Percentiles rank a stretch among this genome's conserved stretches.
phyloP scores from a whole-genome alignment of 2,797 vertebrate genomes.

The Dipus sagitta region DNA sequence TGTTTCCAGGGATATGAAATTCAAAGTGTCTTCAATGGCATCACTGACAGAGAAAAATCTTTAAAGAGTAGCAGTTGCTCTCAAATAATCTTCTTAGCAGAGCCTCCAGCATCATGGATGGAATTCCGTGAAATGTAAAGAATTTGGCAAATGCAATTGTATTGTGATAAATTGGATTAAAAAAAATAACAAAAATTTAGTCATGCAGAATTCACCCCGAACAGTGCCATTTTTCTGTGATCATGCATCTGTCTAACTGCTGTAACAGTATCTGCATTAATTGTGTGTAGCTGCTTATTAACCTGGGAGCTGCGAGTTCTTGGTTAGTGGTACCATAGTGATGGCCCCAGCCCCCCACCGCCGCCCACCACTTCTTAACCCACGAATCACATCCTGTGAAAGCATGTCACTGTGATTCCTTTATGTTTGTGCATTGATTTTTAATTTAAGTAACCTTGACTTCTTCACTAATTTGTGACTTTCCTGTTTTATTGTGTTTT shows the following conservation, averaged over 20 bases:
- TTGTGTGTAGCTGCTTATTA: conserved; percentile 2
- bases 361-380: not conserved
- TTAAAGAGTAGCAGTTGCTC: not conserved
- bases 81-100: conserved; percentile 60
- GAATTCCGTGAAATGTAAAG: conserved; percentile 55
- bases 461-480: not conserved
- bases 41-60: conserved; percentile 48
- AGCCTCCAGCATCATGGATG: conserved; percentile 38
- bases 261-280: not conserved
- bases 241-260: not conserved
- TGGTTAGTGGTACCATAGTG: not conserved
- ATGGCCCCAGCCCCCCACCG: not conserved
- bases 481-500: not conserved
- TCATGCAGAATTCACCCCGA: conserved; percentile 33
- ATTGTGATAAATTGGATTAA: conserved; percentile 64
- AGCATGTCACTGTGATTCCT: not conserved
- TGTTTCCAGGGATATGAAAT: conserved; percentile 41
- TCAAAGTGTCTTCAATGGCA: not conserved
- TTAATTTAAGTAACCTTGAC: not conserved
- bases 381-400: not conserved
- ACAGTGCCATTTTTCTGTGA: conserved; percentile 35
- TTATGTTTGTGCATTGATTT: not conserved
- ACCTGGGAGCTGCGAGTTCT: not conserved
- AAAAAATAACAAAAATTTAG: conserved; percentile 28
- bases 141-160: conserved; percentile 62